These are phyloP conservation scores for Drosophila meridionalis DNA, from an alignment of 2,888 invertebrate species.

Conservation along the genomic window DNA sequence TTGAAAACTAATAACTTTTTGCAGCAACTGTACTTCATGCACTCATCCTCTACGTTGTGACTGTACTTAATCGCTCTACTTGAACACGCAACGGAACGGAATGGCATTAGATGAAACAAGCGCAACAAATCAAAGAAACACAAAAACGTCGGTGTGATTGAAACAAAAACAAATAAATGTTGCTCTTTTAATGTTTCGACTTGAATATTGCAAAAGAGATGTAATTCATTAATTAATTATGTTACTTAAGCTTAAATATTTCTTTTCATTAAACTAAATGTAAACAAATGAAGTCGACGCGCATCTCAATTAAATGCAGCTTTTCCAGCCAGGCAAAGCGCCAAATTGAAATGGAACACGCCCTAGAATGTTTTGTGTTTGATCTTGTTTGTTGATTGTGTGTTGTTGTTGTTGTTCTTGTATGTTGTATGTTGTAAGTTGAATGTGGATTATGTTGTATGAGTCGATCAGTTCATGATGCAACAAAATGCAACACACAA, in stretches of 20 bases:
- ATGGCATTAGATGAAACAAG: constrained; percentile 47
- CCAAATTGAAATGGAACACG: constrained; percentile 64
- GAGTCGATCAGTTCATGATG: constrained; percentile 68
- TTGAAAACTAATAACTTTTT: constrained; percentile 10
- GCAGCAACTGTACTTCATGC: constrained; percentile 51
- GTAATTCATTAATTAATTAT: constrained; percentile 48
- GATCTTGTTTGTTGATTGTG: constrained; percentile 7
- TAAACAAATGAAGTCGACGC: constrained; percentile 18
- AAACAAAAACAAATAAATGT: constrained; percentile 62
- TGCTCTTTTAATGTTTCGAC: constrained; percentile 56
- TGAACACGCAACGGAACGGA: constrained; percentile 39
- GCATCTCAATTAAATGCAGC: constrained; percentile 73
- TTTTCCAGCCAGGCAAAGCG: constrained; percentile 72
- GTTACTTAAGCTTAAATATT: constrained; percentile 60
- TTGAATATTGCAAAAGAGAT: constrained; percentile 21
- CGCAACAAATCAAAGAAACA: constrained; percentile 27
- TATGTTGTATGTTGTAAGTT: constrained; percentile 17
- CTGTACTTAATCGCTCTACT: constrained; percentile 49
- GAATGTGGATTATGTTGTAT: constrained; percentile 23
- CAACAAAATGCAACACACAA: constrained; percentile 84
- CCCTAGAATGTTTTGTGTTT: constrained; percentile 14
- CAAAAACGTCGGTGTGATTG: constrained; percentile 33
- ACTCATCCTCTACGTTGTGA: constrained; percentile 52
- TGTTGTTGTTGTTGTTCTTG: constrained; percentile 21
- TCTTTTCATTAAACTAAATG: constrained; percentile 11